Conservation (phyloP, 1,140 invertebrate genomes). For the Magallana angulata region DNA sequence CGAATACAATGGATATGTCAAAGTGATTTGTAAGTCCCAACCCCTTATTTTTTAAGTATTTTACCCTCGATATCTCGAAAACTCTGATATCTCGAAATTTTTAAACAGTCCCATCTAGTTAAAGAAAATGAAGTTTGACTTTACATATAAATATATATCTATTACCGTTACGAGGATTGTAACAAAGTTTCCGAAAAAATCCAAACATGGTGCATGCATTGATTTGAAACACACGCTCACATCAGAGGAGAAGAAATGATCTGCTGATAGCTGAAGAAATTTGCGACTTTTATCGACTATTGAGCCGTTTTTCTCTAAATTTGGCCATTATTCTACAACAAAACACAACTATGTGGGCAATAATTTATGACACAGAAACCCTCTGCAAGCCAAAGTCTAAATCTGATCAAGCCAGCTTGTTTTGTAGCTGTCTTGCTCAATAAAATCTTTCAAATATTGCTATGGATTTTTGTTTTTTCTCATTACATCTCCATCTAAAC, state of each 20-base stretch:
- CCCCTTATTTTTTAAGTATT: too few species aligned
- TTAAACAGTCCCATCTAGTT: too few species aligned
- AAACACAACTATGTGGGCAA: not conserved
- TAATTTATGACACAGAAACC: constrained; percentile 8
- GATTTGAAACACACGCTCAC: constrained; percentile 10
- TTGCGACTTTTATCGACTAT: constrained; percentile 17
- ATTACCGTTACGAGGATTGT: constrained; percentile 19
- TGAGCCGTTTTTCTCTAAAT: constrained; percentile 19
- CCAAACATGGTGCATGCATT: not conserved
- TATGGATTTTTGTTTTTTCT: not conserved
- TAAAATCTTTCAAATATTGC: not conserved
- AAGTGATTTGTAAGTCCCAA: too few species aligned
- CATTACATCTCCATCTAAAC: not conserved
- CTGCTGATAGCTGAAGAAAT: constrained; percentile 23
- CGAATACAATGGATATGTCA: too few species aligned
- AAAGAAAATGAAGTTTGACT: too few species aligned
- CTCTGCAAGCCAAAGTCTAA: not conserved
- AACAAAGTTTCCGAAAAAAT: constrained; percentile 28
- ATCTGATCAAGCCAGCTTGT: not conserved
- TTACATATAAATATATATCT: too few species aligned
- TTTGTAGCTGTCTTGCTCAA: not conserved
- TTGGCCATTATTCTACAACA: constrained; percentile 21
- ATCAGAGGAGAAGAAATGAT: constrained; percentile 13
- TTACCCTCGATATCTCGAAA: too few species aligned
- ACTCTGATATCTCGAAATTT: too few species aligned